Conservation (phyloP, 2,888 invertebrate genomes). For the Netelia virgata region DNA sequence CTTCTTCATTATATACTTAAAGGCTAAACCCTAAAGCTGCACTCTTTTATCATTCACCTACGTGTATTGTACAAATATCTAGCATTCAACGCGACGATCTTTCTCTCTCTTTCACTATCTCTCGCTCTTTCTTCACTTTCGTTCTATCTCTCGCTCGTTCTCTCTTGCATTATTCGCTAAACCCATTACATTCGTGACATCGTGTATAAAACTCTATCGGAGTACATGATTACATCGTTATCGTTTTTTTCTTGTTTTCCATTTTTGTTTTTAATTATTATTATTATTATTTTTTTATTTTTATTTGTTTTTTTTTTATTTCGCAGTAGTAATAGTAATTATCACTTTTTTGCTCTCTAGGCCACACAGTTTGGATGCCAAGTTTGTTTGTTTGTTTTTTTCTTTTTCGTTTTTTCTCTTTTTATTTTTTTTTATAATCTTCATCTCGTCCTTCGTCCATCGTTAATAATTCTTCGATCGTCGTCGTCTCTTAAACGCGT, state of each 20-base stretch:
- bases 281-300: constrained; percentile 70
- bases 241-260: constrained; percentile 76
- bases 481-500: constrained; percentile 60
- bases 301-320: constrained; percentile 73
- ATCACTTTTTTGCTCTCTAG: constrained; percentile 85
- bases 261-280: constrained; percentile 73
- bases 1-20: constrained; percentile 77
- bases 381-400: constrained; percentile 73
- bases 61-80: constrained; percentile 85
- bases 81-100: constrained; percentile 82
- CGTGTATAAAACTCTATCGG: constrained; percentile 85
- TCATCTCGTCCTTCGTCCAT: constrained; percentile 42
- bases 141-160: constrained; percentile 35
- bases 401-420: constrained; percentile 31
- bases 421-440: constrained; percentile 22
- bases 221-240: constrained; percentile 84
- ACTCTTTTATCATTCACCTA: constrained; percentile 84
- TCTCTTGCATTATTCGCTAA: constrained; percentile 80
- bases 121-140: constrained; percentile 70
- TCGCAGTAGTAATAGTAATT: constrained; percentile 82
- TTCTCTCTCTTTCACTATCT: constrained; percentile 73
- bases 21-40: constrained; percentile 84
- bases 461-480: constrained; percentile 55
- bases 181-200: constrained; percentile 84
- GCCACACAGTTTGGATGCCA: constrained; percentile 84